Base-by-base conservation (phyloP, 1,140 invertebrate genomes). In the Drosophila setifemur region DNA sequence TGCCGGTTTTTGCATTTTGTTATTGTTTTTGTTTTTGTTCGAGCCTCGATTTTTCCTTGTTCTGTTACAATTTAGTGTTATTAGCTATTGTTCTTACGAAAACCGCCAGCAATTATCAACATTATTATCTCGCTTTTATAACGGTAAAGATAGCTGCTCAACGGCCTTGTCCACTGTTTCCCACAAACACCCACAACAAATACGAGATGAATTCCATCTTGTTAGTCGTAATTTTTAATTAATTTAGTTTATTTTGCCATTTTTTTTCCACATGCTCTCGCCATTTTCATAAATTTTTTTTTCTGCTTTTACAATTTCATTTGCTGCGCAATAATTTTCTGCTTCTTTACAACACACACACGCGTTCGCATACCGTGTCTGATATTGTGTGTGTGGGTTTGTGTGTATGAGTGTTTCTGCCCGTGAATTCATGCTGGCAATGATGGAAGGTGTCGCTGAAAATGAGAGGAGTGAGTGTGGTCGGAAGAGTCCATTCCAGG, bases 261-360 rank as follows among this genome's bases (percentile, higher is more conserved):
- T 37, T 43, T 37, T 54, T 68, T 31, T 53, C 19, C 21, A n/a
- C 40, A 29, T 18, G 21, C 11, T 76, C 31, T 86, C 75, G 75
- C 75, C 72, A 81, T 79, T 86, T 83, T 86, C 61, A 74, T 73
- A 75, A 18, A 57, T 53, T 72, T 79, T 60, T 85, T 78, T 76
- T n/a, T n/a, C n/a, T n/a, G 73, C 79, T 75, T 85, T 85, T 79
- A 79, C 81, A 86, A 75, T 81, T 85, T 86, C 57, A 66, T 85
- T 85, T 69, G 81, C 82, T 79, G 82, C 82, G 82, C 82, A 86
- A 87, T 87, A 86, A 74, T 79, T 83, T 83, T 83, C 79, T 83
- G 68, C 79, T 85, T 83, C 79, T 83, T 77, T 77, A 72, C 69
- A 72, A 71, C 68, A 72, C 66, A 44, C 40, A 68, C 31, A 44